Evolutionary conservation across 2,797 vertebrate genomes (phyloP), one percentile per base, ranked within the genome.

Genomic region (Squalus acanthias): DNA sequence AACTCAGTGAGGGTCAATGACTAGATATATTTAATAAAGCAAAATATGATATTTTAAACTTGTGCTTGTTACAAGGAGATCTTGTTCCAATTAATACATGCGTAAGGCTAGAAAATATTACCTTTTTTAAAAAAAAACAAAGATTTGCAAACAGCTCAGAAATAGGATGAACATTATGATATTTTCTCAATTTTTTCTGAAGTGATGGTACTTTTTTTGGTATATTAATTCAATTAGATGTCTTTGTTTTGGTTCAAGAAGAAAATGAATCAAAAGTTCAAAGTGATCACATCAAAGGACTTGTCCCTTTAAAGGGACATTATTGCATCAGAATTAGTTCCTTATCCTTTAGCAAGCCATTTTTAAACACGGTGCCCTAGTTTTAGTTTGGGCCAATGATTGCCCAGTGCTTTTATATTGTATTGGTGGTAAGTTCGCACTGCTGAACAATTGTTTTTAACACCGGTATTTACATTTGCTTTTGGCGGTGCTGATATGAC

Each of bases 251-350:
- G 3, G 53, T 57, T 60, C 6, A 1, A n/a, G n/a, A 9, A 67
- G 33, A 93, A 93, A 93, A 92, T 63, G 29, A n/a, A 63, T 29
- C 88, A 91, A 17, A 65, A 8, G n/a, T 67, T 93, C 91, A 67
- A 67, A 93, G 91, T 67, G 67, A 67, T 93, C n/a, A 93, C 17
- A 67, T 46, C 63, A 93, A 93, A 93, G 63, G 60, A n/a, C 63
- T 93, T 93, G n/a, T 67, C 29, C 53, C 89, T 57, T 33, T 82
- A 65, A 65, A 17, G 20, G 60, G 89, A 92, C 20, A 65, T 92
- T 65, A 92, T n/a, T 39, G n/a, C n/a, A 93, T 9, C 6, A 93
- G 24, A 22, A 67, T 93, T 67, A 39, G 63, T 67, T 2, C 15
- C 60, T 65, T n/a, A 92, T 29, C 57, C 88, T 91, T 91, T 91